A percentile compares a stretch with the other conserved stretches of the same genome.
Evolutionary conservation across 2,113 vertebrate species (phyloP).

Genomic region (Vanacampus margaritifer): DNA sequence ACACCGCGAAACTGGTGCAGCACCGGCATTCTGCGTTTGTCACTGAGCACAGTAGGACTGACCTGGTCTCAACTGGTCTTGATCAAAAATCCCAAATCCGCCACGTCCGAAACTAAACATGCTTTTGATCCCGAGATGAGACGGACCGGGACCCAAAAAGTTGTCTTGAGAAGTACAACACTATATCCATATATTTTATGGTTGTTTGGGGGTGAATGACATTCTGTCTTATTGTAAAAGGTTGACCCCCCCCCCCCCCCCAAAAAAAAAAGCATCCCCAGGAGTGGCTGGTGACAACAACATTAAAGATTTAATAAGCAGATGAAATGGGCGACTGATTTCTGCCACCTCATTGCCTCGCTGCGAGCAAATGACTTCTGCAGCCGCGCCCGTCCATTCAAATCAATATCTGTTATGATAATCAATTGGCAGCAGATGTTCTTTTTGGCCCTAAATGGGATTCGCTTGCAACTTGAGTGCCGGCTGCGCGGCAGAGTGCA

Average conservation of each 20-base stretch:
- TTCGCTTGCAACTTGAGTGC: slow-evolving; percentile 51
- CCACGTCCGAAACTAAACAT: too few relatives aligned
- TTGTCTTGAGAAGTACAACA: too few relatives aligned
- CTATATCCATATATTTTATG: too few relatives aligned
- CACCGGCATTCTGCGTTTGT: too few relatives aligned
- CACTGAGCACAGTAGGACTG: too few relatives aligned
- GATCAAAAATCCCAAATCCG: too few relatives aligned
- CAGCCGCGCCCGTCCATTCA: slow-evolving; percentile 36
- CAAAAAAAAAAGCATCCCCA: not conserved
- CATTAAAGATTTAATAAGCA: slow-evolving; percentile 55
- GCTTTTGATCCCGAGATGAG: too few relatives aligned
- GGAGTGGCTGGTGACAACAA: slow-evolving; percentile 6
- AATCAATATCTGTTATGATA: slow-evolving; percentile 61
- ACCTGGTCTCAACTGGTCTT: too few relatives aligned
- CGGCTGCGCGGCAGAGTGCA: slow-evolving; percentile 24
- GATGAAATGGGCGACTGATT: slow-evolving; percentile 39
- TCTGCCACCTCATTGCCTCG: slow-evolving; percentile 35
- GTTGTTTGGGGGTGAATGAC: not conserved
- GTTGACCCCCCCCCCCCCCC: not conserved
- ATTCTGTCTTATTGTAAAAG: not conserved
- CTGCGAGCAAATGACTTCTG: slow-evolving; percentile 32
- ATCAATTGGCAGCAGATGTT: slow-evolving; percentile 65
- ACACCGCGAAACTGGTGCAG: too few relatives aligned
- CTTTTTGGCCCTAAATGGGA: slow-evolving; percentile 42
- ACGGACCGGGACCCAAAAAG: too few relatives aligned